Evolutionary conservation across 2,113 vertebrate species (phyloP).

Genomic region (Hippocampus barbouri): DNA sequence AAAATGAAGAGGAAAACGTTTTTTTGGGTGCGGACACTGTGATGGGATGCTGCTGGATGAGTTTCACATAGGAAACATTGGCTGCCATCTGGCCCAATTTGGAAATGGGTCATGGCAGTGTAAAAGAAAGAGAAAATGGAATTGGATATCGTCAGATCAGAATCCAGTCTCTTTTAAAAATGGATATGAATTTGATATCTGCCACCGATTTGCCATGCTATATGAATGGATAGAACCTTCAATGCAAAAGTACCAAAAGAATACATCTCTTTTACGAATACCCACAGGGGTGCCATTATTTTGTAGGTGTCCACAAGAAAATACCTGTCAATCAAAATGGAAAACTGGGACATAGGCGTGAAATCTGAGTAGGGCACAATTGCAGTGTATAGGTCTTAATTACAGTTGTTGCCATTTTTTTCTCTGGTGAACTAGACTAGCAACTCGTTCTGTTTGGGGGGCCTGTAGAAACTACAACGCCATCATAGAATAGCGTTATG

Average conservation of each 20-base stretch:
- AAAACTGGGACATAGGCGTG: neutral
- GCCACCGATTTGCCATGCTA: neutral
- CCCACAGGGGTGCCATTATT: too few relatives aligned
- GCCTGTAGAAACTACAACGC: conserved; percentile 6
- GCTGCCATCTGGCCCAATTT: conserved; percentile 1
- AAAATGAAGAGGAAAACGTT: neutral
- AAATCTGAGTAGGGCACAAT: neutral
- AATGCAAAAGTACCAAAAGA: neutral
- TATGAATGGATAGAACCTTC: neutral
- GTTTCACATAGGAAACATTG: neutral
- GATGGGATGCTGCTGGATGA: neutral
- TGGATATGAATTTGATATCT: neutral
- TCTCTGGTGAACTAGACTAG: neutral
- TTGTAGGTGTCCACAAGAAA: neutral
- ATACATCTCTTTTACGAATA: neutral
- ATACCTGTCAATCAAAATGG: neutral
- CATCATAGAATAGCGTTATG: conserved; percentile 25
- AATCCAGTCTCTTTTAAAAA: neutral
- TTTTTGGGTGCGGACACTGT: neutral
- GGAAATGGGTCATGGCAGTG: conserved; percentile 5
- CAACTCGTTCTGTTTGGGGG: neutral
- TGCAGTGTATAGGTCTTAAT: neutral
- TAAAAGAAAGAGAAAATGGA: neutral
- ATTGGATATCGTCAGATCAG: neutral
- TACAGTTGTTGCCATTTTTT: neutral